Conservation (phyloP, 2,113 vertebrate species). For the Erythrolamprus reginae region DNA sequence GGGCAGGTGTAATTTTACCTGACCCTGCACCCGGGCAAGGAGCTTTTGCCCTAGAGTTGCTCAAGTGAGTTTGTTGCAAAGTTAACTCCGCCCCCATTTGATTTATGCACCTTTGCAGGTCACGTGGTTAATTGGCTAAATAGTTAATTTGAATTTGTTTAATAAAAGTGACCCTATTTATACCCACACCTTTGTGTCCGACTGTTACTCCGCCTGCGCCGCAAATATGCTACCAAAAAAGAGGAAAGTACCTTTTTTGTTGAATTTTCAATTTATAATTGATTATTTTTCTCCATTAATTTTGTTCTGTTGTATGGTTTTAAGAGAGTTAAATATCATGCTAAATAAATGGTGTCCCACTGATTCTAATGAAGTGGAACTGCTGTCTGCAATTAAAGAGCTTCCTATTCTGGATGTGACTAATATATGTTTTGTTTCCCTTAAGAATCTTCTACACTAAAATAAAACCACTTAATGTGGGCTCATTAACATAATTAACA, state of each 20-base stretch:
- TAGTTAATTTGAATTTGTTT: too few relatives aligned
- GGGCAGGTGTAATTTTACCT: too few relatives aligned
- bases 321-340: background rate
- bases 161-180: too few relatives aligned
- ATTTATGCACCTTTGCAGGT: too few relatives aligned
- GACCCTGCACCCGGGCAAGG: too few relatives aligned
- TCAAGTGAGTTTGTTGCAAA: too few relatives aligned
- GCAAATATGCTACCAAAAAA: background rate
- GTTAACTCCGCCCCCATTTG: too few relatives aligned
- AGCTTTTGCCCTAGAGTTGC: too few relatives aligned
- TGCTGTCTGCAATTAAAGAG: background rate
- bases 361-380: background rate
- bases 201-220: too few relatives aligned
- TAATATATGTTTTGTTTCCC: background rate
- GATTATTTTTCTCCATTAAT: background rate
- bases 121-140: too few relatives aligned
- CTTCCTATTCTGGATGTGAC: background rate
- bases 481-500: background rate
- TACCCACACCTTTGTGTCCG: too few relatives aligned
- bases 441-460: background rate
- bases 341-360: background rate
- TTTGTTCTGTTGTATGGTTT: background rate
- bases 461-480: background rate
- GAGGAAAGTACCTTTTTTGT: background rate
- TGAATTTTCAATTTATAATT: background rate